Evolutionary conservation across 2,797 vertebrate species (phyloP).

Genomic region (Coreius guichenoti): DNA sequence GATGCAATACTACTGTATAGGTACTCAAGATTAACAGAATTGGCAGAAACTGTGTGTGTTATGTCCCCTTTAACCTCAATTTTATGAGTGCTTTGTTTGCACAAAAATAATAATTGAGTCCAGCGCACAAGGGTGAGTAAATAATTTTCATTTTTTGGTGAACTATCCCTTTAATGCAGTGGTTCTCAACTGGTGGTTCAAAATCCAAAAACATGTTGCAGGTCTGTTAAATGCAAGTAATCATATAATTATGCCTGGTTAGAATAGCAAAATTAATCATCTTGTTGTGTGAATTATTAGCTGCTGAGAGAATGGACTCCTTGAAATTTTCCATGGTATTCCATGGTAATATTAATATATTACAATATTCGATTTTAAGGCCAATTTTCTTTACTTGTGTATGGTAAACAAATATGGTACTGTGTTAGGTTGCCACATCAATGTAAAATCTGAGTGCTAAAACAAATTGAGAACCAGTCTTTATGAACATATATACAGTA

Average conservation of each 20-base stretch:
- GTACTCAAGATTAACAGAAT: no score
- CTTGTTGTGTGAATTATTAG: background rate
- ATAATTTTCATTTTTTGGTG: no score
- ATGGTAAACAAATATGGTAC: background rate
- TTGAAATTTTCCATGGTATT: background rate
- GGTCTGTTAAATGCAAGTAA: background rate
- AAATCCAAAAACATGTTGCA: background rate
- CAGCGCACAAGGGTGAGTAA: no score
- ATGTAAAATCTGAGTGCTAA: background rate
- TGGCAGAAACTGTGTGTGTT: no score
- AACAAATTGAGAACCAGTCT: background rate
- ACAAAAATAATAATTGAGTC: no score
- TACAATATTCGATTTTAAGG: background rate
- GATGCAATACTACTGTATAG: no score
- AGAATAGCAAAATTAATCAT: background rate
- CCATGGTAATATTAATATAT: background rate
- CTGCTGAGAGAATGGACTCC: background rate
- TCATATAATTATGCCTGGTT: background rate
- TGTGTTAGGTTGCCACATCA: background rate
- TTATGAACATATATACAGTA: background rate
- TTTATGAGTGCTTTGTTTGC: no score
- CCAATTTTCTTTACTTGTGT: background rate
- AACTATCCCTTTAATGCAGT: background rate
- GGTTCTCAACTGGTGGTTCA: background rate
- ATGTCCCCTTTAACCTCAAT: no score